phyloP scores from a whole-genome alignment of 2,888 invertebrate genomes.

The Abrostola tripartita region DNA sequence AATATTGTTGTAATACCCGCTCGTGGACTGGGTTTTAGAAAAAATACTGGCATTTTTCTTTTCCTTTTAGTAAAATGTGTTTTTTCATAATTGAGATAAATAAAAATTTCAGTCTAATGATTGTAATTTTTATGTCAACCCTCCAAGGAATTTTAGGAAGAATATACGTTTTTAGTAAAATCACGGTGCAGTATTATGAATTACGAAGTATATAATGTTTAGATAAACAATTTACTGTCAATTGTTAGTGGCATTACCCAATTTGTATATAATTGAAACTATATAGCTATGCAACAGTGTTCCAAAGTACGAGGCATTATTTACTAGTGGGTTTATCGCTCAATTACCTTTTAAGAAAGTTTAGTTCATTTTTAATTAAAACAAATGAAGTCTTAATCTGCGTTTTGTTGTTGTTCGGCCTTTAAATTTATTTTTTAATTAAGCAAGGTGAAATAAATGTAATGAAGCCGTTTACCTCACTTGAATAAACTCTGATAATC shows the following conservation, averaged over 20 bases:
- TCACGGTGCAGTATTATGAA: constrained; percentile 63
- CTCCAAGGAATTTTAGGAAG: constrained; percentile 22
- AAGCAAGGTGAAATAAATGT: neutral
- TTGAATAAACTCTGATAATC: neutral
- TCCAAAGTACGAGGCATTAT: constrained; percentile 39
- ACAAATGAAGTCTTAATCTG: neutral
- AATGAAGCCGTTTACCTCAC: constrained; percentile 3
- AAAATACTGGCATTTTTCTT: constrained; percentile 27
- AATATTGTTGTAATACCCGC: constrained; percentile 59
- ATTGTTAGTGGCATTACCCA: constrained; percentile 70
- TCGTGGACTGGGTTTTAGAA: constrained; percentile 67
- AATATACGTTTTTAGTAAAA: constrained; percentile 35
- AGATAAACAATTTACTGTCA: constrained; percentile 70
- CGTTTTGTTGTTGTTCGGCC: neutral
- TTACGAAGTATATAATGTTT: constrained; percentile 42
- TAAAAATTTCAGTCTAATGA: neutral
- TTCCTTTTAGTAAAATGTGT: neutral
- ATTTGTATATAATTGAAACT: constrained; percentile 58
- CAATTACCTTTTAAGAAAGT: neutral
- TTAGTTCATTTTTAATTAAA: neutral
- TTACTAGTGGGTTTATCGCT: constrained; percentile 27
- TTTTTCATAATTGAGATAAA: neutral
- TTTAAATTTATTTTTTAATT: neutral
- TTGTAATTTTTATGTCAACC: constrained; percentile 10
- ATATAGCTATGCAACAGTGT: constrained; percentile 47